phyloP scores from a whole-genome alignment of 2,888 invertebrate genomes.

The Perizoma flavofasciatum region DNA sequence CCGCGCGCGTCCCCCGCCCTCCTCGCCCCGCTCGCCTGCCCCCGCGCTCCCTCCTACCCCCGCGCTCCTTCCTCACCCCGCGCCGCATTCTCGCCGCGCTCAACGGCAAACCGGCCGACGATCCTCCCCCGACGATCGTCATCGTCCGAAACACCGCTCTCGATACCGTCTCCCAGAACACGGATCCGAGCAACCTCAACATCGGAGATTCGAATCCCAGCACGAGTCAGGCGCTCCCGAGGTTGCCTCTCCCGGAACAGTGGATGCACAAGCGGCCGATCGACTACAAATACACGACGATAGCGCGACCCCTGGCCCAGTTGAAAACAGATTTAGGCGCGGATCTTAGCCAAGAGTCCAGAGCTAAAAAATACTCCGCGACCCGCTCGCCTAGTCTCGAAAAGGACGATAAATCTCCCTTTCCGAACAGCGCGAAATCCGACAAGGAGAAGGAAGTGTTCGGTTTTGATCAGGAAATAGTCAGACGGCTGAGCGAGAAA shows the following conservation, averaged over 20 bases:
- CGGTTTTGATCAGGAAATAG: slow-evolving; percentile 66
- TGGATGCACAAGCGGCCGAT: slow-evolving; percentile 72
- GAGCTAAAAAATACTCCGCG: slow-evolving; percentile 73
- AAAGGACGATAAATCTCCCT: slow-evolving; percentile 79
- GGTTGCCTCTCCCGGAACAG: slow-evolving; percentile 73
- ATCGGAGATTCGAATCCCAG: slow-evolving; percentile 28
- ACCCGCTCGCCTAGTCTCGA: slow-evolving; percentile 79
- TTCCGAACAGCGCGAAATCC: slow-evolving; percentile 58
- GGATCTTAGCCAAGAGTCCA: slow-evolving; percentile 60
- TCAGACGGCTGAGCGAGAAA: slow-evolving; percentile 55
- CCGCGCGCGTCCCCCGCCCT: slow-evolving; percentile 38
- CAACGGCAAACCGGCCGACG: slow-evolving; percentile 44
- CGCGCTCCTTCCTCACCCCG: slow-evolving; percentile 37
- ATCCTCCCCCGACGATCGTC: slow-evolving; percentile 45
- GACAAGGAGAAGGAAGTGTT: slow-evolving; percentile 60
- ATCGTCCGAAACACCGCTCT: slow-evolving; percentile 47
- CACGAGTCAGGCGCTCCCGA: slow-evolving; percentile 56
- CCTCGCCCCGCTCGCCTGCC: slow-evolving; percentile 29
- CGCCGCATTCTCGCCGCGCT: slow-evolving; percentile 44
- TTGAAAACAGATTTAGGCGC: slow-evolving; percentile 62
- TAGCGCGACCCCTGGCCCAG: slow-evolving; percentile 71
- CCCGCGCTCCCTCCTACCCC: slow-evolving; percentile 40
- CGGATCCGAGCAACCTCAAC: slow-evolving; percentile 22
- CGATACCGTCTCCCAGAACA: slow-evolving; percentile 30
- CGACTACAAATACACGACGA: slow-evolving; percentile 69